Conservation (phyloP, 2,797 vertebrate genomes). For the Labeo calbasu region DNA sequence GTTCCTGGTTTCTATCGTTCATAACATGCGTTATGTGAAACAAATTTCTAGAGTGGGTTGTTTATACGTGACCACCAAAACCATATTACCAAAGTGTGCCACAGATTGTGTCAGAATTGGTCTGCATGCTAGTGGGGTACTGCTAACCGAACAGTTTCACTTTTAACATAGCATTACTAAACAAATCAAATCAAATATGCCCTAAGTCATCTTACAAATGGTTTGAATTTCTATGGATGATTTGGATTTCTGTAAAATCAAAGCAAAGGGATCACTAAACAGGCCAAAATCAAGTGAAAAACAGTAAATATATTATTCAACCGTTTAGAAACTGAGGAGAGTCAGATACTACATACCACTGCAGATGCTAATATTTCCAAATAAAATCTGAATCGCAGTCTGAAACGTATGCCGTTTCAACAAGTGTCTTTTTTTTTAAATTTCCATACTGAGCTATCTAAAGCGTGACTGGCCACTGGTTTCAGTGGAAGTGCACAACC, state of each 20-base stretch:
- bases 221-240: constrained; percentile 37
- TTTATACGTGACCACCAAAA: constrained; percentile 63
- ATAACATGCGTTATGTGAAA: constrained; percentile 77
- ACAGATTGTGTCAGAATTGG: constrained; percentile 28
- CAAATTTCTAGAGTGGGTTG: constrained; percentile 80
- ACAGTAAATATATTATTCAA: constrained; percentile 39
- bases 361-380: constrained; percentile 37
- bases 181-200: constrained; percentile 17
- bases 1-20: constrained; percentile 68
- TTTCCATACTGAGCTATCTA: constrained; percentile 28
- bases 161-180: constrained; percentile 29
- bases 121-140: constrained; percentile 37
- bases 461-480: constrained; percentile 32
- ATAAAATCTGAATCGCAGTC: constrained; percentile 20
- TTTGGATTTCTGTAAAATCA: constrained; percentile 25
- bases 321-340: constrained; percentile 29
- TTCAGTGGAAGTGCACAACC: constrained; percentile 45
- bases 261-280: constrained; percentile 33
- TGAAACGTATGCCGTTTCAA: constrained; percentile 18
- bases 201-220: constrained; percentile 19
- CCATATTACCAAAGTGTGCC: constrained; percentile 26
- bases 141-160: constrained; percentile 36
- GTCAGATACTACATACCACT: constrained; percentile 38
- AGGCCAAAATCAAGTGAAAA: constrained; percentile 43
- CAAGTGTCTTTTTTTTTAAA: constrained; percentile 2